Evolutionary conservation across 37 sponge, comb jelly and placozoan genomes (phyloP).

Genomic region (Aphrocallistes beatrix): DNA sequence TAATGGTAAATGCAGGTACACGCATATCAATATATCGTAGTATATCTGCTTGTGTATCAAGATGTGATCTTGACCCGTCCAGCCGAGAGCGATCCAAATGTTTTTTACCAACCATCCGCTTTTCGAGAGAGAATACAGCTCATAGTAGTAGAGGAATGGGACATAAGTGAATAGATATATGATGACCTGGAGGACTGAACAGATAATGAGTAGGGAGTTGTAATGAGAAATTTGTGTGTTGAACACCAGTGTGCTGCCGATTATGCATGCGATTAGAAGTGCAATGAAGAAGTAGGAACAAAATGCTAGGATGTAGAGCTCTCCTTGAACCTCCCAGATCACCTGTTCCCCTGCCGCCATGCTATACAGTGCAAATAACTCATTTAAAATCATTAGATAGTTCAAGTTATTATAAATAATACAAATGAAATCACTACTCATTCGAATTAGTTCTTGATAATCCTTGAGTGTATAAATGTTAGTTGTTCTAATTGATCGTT

Average conservation of each 20-base stretch:
- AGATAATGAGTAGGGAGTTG: background rate
- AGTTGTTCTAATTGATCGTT: too few relatives aligned
- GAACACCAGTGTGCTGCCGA: conserved; percentile 8
- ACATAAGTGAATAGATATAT: background rate
- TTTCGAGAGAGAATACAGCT: background rate
- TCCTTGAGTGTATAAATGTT: too few relatives aligned
- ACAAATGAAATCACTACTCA: too few relatives aligned
- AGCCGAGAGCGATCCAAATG: background rate
- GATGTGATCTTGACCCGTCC: background rate
- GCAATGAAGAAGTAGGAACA: conserved; percentile 4
- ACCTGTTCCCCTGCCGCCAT: conserved; percentile 5
- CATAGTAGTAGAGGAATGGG: background rate
- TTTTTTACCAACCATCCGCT: conserved; percentile 1
- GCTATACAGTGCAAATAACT: too few relatives aligned
- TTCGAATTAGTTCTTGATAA: too few relatives aligned
- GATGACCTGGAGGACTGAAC: background rate
- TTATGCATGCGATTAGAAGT: background rate
- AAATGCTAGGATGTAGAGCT: background rate
- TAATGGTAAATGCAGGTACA: background rate
- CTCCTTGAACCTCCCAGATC: background rate
- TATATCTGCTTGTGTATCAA: background rate
- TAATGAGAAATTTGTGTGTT: background rate
- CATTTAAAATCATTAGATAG: too few relatives aligned
- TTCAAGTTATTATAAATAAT: too few relatives aligned
- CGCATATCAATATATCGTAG: background rate